Conservation (phyloP, 2,888 invertebrate genomes). For the Standfussiana lucernea region DNA sequence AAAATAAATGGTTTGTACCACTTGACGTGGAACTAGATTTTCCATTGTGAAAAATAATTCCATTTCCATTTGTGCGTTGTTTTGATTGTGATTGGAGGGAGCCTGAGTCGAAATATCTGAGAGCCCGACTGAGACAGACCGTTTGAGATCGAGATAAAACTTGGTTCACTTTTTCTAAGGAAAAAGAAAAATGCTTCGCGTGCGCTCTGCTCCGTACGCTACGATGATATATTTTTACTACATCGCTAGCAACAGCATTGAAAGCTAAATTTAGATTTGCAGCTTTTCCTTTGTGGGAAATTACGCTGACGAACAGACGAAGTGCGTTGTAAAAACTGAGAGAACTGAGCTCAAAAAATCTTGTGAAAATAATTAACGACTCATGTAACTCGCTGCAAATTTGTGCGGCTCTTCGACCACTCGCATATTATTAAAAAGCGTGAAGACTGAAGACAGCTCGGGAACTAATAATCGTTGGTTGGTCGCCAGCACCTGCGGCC, state of each 20-base stretch:
- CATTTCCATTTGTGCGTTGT: conserved; percentile 41
- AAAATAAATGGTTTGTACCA: conserved; percentile 50
- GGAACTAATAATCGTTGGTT: conserved; percentile 28
- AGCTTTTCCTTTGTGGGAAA: conserved; percentile 35
- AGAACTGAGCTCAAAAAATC: conserved; percentile 26
- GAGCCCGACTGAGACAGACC: conserved; percentile 43
- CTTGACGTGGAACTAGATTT: conserved; percentile 44
- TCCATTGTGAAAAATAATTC: conserved; percentile 38
- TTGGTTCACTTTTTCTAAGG: conserved; percentile 48
- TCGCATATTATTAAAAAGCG: conserved; percentile 52
- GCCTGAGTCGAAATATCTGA: conserved; percentile 30
- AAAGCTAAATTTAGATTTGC: conserved; percentile 51
- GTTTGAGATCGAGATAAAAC: conserved; percentile 55
- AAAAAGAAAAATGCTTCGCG: conserved; percentile 66
- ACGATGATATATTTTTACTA: conserved; percentile 59
- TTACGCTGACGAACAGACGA: not conserved
- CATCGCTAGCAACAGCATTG: conserved; percentile 34
- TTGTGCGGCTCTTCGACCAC: conserved; percentile 33
- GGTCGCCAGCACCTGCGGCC: conserved; percentile 35
- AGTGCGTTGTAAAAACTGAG: conserved; percentile 20
- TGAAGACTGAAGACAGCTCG: conserved; percentile 31
- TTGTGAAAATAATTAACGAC: conserved; percentile 35
- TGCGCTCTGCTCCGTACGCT: conserved; percentile 49
- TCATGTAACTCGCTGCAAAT: no score
- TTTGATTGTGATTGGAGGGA: conserved; percentile 37